Base-by-base conservation (phyloP, 2,888 invertebrate genomes). In the Agriopis marginaria region DNA sequence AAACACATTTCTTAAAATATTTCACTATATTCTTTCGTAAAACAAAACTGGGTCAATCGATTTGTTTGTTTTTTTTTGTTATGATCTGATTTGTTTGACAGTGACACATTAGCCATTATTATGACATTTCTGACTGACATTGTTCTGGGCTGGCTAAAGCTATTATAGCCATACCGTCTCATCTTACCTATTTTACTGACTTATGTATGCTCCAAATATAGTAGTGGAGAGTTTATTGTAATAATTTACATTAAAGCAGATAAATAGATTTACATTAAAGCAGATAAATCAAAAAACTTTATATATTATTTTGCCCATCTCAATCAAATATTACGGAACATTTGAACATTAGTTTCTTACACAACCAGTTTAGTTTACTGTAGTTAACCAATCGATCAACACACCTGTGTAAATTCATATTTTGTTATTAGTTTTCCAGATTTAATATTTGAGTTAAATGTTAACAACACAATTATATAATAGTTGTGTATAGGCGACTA, bases 381-480 rank as follows among this genome's bases (percentile, higher is more conserved):
- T 44, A 59, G 42, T 42, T 7, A 23, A 56, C 23, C 51, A 54
- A n/a, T 51, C 71, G 71, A 71, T 76, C 74, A 80, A 71, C 79
- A 71, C 79, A 89, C 85, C 84, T 89, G 88, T 86, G 83, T 80
- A 85, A 86, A 89, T 32, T 3, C 32, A 51, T 61, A 82, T 68
- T 73, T 76, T 76, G 76, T 77, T 80, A 77, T 51, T 60, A 40
- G 23, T 58, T 74, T 58, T 79, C 79, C 77, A 78, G 79, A 81
- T 80, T 79, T 74, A 73, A 73, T 73, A 76, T 76, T 79, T 45
- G 32, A 54, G 40, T 50, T 51, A 53, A 63, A 71, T 60, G 67
- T 40, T 64, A 62, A 70, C 39, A 49, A n/a, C 12, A 53, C 51
- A 53, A 58, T 64, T 63, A 53, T 39, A 62, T 53, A 39, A 54